phyloP scores from a whole-genome alignment of 2,797 vertebrate genomes.

The Argyrosomus regius region DNA sequence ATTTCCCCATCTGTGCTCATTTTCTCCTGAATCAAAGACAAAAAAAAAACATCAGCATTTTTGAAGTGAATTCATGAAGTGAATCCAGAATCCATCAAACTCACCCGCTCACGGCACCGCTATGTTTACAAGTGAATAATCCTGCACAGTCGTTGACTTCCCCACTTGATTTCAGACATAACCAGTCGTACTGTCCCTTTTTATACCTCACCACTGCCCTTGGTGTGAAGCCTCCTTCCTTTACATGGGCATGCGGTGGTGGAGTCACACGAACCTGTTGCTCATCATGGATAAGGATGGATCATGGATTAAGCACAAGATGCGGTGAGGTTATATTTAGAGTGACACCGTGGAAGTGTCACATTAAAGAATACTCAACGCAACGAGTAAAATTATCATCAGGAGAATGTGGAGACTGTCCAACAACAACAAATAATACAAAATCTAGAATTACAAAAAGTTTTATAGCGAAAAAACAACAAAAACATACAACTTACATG shows the following conservation, averaged over 20 bases:
- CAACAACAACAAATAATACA: no score
- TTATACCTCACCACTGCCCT: constrained; percentile 68
- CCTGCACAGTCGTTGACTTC: constrained; percentile 7
- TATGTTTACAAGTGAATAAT: background rate
- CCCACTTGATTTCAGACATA: no score
- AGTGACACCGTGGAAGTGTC: background rate
- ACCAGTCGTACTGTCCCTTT: constrained; percentile 18
- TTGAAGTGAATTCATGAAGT: background rate
- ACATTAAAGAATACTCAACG: background rate
- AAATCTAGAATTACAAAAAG: background rate
- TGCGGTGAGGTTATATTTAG: constrained; percentile 20
- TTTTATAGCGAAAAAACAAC: background rate
- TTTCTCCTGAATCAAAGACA: constrained; percentile 26
- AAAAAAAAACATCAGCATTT: background rate
- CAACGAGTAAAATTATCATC: no score
- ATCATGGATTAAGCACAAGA: constrained; percentile 51
- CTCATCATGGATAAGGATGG: constrained; percentile 34
- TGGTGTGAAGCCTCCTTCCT: constrained; percentile 45
- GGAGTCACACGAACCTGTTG: constrained; percentile 53
- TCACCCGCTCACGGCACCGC: constrained; percentile 10
- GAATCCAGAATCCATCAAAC: background rate
- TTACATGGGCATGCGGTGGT: constrained; percentile 56
- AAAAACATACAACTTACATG: background rate
- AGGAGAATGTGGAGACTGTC: background rate
- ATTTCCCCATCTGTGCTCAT: constrained; percentile 81